Evolutionary conservation across 2,113 vertebrate genomes (phyloP).

Genomic region (Mesocricetus auratus): DNA sequence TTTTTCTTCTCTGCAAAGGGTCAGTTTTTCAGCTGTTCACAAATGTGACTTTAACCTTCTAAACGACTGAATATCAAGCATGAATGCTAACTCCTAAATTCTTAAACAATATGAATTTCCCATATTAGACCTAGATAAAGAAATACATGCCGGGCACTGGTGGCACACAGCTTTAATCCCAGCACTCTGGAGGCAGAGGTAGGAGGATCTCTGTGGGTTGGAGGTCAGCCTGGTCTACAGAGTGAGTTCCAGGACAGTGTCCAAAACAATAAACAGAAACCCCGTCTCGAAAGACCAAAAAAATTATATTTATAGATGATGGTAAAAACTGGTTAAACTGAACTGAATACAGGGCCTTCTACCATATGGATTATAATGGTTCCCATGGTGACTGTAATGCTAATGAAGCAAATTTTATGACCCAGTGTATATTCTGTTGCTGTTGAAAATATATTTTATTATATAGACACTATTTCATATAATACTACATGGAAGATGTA

Average conservation of each 20-base stretch:
- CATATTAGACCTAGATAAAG: slow-evolving; percentile 24
- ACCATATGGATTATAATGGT: slow-evolving; percentile 13
- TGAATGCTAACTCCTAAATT: slow-evolving; percentile 23
- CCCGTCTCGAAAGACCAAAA: too few species aligned
- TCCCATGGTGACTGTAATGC: slow-evolving; percentile 44
- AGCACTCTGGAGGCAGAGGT: too few species aligned
- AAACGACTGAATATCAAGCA: not conserved
- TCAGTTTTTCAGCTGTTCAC: slow-evolving; percentile 25
- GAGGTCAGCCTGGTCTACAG: too few species aligned
- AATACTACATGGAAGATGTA: slow-evolving; percentile 39
- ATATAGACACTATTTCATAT: slow-evolving; percentile 58
- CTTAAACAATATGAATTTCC: not conserved
- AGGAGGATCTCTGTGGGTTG: too few species aligned
- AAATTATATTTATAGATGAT: slow-evolving; percentile 28
- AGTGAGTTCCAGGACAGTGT: too few species aligned
- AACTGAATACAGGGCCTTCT: slow-evolving; percentile 28
- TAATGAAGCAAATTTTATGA: slow-evolving; percentile 51
- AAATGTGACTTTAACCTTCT: slow-evolving; percentile 56
- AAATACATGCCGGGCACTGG: too few species aligned
- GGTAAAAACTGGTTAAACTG: not conserved
- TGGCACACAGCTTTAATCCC: too few species aligned
- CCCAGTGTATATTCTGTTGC: slow-evolving; percentile 43
- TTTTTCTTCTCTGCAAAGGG: slow-evolving; percentile 42
- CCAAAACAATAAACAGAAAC: too few species aligned
- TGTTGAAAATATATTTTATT: slow-evolving; percentile 40